phyloP scores from a whole-genome alignment of 2,113 vertebrate species.

The Phaethornis superciliosus region DNA sequence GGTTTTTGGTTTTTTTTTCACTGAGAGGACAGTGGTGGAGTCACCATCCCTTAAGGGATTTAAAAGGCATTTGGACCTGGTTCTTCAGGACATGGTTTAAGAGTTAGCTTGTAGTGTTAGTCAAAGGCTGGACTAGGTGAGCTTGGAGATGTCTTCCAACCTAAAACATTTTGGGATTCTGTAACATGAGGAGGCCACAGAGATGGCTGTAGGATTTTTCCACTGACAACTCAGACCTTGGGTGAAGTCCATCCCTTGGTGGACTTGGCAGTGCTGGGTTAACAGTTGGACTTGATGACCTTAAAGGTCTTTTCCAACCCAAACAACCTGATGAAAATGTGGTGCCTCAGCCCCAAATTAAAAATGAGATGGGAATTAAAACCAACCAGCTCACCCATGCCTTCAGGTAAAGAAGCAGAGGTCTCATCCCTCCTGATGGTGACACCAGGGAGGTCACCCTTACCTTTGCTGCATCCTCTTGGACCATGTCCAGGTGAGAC shows the following conservation, averaged over 20 bases:
- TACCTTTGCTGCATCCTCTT: conserved; percentile 85
- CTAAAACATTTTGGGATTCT: no score
- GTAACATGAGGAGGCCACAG: not conserved
- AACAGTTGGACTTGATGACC: no score
- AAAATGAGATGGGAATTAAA: not conserved
- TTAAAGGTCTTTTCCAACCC: no score
- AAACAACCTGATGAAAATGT: not conserved
- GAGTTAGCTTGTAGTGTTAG: no score
- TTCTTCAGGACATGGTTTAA: no score
- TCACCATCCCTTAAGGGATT: no score
- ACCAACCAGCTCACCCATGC: not conserved
- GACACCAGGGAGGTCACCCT: not conserved
- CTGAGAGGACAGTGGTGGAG: no score
- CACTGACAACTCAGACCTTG: not conserved
- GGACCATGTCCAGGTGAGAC: conserved; percentile 70
- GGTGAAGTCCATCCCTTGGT: not conserved
- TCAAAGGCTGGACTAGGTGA: no score
- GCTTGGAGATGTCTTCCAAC: no score
- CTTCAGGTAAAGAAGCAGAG: not conserved
- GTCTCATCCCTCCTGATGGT: not conserved
- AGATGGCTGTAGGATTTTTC: fast-evolving
- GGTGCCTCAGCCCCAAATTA: not conserved
- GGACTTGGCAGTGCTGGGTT: no score
- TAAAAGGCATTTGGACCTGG: no score
- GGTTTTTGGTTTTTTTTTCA: no score